A percentile compares a stretch with the other conserved stretches of the same genome.
These are phyloP conservation scores for Aspidiotus rigidus DNA, from an alignment of 2,888 invertebrate species.

Conservation along the genomic window DNA sequence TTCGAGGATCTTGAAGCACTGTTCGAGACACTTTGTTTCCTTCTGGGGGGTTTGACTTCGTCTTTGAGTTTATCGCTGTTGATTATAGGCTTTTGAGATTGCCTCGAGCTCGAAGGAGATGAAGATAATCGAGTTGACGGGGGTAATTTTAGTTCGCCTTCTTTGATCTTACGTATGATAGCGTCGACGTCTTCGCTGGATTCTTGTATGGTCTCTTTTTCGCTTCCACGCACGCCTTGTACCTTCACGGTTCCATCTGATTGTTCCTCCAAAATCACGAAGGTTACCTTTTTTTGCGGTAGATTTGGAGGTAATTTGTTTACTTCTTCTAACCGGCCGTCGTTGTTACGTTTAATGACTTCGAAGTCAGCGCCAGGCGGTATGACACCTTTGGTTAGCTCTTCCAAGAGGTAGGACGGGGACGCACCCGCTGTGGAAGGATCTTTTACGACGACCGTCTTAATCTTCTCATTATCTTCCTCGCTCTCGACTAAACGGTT, in stretches of 20 bases:
- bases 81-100: conserved; percentile 23
- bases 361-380: conserved; percentile 73
- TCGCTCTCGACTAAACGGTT: conserved; percentile 22
- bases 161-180: conserved; percentile 68
- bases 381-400: conserved; percentile 67
- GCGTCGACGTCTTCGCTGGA: conserved; percentile 57
- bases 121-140: conserved; percentile 42
- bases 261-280: conserved; percentile 76
- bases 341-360: conserved; percentile 63
- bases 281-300: conserved; percentile 71
- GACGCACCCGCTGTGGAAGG: conserved; percentile 45
- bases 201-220: conserved; percentile 56
- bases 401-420: conserved; percentile 56
- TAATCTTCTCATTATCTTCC: conserved; percentile 36
- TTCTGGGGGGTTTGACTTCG: background rate
- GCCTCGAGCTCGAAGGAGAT: background rate
- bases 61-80: conserved; percentile 7
- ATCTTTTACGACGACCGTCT: conserved; percentile 38
- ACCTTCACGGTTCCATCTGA: conserved; percentile 76
- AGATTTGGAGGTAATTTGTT: conserved; percentile 50
- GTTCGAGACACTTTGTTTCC: background rate
- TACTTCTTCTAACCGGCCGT: conserved; percentile 62
- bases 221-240: conserved; percentile 71
- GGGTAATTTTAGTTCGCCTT: conserved; percentile 71
- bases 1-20: background rate